Evolutionary conservation across 2,797 vertebrate genomes (phyloP), one percentile per base, ranked within the genome.

Genomic region (Aulostomus chinensis): DNA sequence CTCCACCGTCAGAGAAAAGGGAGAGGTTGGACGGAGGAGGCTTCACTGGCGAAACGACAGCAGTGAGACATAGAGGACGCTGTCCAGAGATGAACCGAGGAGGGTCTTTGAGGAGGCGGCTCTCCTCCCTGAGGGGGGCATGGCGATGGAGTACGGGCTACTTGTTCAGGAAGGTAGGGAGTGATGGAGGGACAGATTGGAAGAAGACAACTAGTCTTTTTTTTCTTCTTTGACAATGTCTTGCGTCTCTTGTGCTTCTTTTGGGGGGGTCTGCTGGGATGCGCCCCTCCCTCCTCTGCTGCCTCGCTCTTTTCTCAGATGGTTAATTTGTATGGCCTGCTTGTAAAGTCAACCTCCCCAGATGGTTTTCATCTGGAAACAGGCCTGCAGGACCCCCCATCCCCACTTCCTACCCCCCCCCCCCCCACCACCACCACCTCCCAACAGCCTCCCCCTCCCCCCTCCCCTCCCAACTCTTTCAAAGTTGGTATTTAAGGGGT

Each of bases 121-220:
- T 92, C 68, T 88, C 88, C 75, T 92, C 91, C 16, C 51, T 92
- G 28, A 83, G 88, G 42, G 87, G 84, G 52, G 88, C 92, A n/a
- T 92, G 90, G 92, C 78, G 90, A 35, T 93, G 92, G 92, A 93
- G 92, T 62, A 92, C 90, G 0, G 90, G 92, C 11, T 84, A 92
- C 86, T 87, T 93, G 69, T 89, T 91, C 75, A 78, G 88, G 68
- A 88, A 86, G 86, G 89, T 89, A 88, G 84, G 83, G 65, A 6
- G 46, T 13, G 4, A 21, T 22, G 48, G 28, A 51, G 30, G 24
- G n/a, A 14, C 17, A 12, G 36, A 55, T 45, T n/a, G n/a, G n/a
- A n/a, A n/a, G n/a, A n/a, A n/a, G n/a, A n/a, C n/a, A n/a, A n/a
- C n/a, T n/a, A n/a, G n/a, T n/a, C n/a, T n/a, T n/a, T n/a, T n/a